Evolutionary conservation across 2,888 invertebrate genomes (phyloP).

Genomic region (Microctonus hyperodae): DNA sequence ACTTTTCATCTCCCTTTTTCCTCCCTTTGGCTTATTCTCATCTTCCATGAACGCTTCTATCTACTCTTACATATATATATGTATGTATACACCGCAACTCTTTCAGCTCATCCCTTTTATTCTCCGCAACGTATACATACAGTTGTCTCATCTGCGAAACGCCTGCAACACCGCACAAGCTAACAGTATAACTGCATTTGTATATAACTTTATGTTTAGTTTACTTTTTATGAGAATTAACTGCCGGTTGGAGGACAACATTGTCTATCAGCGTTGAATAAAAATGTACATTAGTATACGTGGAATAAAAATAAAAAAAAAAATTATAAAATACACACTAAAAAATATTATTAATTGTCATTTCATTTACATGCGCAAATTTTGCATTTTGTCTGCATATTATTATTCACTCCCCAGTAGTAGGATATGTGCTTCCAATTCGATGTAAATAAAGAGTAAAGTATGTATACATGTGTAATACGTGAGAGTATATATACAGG

Average conservation of each 20-base stretch:
- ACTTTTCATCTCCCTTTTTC: slow-evolving; percentile 17
- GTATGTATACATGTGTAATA: not conserved
- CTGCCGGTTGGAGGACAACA: slow-evolving; percentile 24
- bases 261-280: slow-evolving; percentile 19
- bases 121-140: slow-evolving; percentile 1
- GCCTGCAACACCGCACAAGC: slow-evolving; percentile 24
- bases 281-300: slow-evolving; percentile 7
- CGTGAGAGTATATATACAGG: not conserved
- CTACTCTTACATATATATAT: slow-evolving; percentile 13
- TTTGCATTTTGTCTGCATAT: not conserved
- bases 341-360: slow-evolving; percentile 10
- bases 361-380: not conserved
- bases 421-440: slow-evolving; percentile 1
- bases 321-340: slow-evolving; percentile 1
- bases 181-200: slow-evolving; percentile 44
- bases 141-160: slow-evolving; percentile 33
- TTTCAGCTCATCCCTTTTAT: slow-evolving; percentile 20
- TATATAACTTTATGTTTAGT: slow-evolving; percentile 52
- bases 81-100: slow-evolving; percentile 17
- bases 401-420: slow-evolving; percentile 5
- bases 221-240: slow-evolving; percentile 50
- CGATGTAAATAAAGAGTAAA: slow-evolving; percentile 25
- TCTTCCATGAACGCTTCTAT: slow-evolving; percentile 9
- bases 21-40: not conserved
- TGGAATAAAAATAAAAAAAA: not conserved